Evolutionary conservation across 2,888 invertebrate genomes (phyloP).

Genomic region (Melanophora roralis): DNA sequence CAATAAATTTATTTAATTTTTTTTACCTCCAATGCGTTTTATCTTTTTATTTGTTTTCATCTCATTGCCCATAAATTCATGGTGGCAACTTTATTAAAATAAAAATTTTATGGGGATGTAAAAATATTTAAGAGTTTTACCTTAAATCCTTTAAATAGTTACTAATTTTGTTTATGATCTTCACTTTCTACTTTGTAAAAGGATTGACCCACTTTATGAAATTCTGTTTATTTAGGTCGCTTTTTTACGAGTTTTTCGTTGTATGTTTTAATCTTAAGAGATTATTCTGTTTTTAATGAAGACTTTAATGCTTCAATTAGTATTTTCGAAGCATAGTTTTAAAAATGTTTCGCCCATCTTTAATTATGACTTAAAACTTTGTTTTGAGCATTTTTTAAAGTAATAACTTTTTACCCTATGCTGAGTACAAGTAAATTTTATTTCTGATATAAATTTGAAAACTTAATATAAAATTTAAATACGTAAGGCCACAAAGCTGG

Average conservation of each 20-base stretch:
- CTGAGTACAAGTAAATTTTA: too few relatives aligned
- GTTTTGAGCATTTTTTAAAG: background rate
- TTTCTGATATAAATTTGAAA: too few relatives aligned
- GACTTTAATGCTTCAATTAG: conserved; percentile 37
- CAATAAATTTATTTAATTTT: background rate
- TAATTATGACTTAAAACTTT: conserved; percentile 40
- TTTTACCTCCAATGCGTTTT: background rate
- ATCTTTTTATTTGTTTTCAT: background rate
- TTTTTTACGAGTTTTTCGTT: background rate
- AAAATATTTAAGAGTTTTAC: conserved; percentile 3
- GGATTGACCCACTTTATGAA: conserved; percentile 37
- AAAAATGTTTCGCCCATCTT: background rate
- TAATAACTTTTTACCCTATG: background rate
- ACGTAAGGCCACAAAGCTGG: too few relatives aligned
- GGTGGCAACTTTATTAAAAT: conserved; percentile 2
- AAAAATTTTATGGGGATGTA: conserved; percentile 10
- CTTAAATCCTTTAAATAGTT: conserved; percentile 33
- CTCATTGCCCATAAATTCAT: background rate
- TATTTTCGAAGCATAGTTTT: background rate
- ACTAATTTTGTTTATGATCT: conserved; percentile 29
- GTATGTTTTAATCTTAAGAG: background rate
- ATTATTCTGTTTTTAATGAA: background rate
- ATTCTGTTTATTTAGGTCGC: background rate
- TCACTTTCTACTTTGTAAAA: background rate
- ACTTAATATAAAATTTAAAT: too few relatives aligned